A percentile compares a stretch with the other conserved stretches of the same genome.
These are phyloP conservation scores for Nipponia nippon DNA, from an alignment of 2,113 vertebrate genomes.

Conservation along the genomic window DNA sequence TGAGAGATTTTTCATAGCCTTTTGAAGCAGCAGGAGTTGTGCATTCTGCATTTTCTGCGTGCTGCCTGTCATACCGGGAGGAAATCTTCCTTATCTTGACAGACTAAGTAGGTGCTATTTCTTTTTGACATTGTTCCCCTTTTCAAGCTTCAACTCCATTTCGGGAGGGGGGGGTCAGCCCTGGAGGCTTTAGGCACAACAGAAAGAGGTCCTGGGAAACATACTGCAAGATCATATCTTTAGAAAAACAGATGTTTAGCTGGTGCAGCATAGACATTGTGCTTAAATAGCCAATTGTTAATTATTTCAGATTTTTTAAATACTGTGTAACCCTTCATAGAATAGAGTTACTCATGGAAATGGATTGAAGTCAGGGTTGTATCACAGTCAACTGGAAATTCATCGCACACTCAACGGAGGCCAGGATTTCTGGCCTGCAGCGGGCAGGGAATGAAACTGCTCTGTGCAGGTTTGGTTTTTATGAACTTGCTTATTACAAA, in stretches of 20 bases:
- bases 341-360: background rate
- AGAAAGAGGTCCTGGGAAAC: background rate
- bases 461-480: background rate
- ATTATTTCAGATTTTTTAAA: background rate
- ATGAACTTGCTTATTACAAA: background rate
- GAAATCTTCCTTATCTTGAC: background rate
- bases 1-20: background rate
- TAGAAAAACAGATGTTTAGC: background rate
- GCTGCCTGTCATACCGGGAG: background rate
- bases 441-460: background rate
- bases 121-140: background rate
- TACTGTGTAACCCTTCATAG: background rate
- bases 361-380: background rate
- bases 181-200: background rate
- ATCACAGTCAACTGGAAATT: background rate
- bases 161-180: background rate
- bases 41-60: background rate
- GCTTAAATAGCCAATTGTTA: background rate
- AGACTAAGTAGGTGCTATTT: background rate
- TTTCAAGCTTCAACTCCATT: background rate
- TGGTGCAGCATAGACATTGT: background rate
- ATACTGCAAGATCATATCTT: background rate
- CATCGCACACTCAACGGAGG: rapidly evolving
- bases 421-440: background rate
- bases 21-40: background rate